Evolutionary conservation across 2,797 vertebrate genomes (phyloP).

Genomic region (Thamnophis elegans): DNA sequence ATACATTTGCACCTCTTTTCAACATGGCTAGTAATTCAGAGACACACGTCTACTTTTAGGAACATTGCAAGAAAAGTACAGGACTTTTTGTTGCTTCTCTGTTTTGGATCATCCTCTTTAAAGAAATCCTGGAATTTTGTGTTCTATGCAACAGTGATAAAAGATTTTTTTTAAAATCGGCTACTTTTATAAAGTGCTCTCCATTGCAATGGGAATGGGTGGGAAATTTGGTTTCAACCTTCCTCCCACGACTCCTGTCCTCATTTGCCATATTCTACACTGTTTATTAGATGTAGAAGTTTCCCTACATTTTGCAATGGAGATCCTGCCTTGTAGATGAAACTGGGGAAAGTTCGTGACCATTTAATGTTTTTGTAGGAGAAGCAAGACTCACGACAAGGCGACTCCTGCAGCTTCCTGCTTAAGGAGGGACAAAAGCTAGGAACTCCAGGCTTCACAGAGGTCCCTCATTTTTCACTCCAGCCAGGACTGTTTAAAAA

Average conservation of each 20-base stretch:
- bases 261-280: neutral
- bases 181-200: constrained; percentile 3
- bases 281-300: constrained; percentile 25
- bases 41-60: constrained; percentile 11
- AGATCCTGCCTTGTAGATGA: constrained; percentile 49
- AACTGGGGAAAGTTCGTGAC: constrained; percentile 68
- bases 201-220: neutral
- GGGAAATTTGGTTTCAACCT: neutral
- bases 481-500: constrained; percentile 62
- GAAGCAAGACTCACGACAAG: constrained; percentile 78
- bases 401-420: constrained; percentile 89
- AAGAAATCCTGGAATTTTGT: constrained; percentile 14
- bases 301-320: neutral
- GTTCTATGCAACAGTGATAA: neutral
- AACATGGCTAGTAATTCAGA: constrained; percentile 47
- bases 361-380: constrained; percentile 68
- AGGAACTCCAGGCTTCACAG: constrained; percentile 63
- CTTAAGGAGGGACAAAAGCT: constrained; percentile 84
- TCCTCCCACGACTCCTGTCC: neutral
- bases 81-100: constrained; percentile 39
- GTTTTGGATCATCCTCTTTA: constrained; percentile 44
- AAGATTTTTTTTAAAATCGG: neutral
- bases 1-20: constrained; percentile 38
- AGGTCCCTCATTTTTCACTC: constrained; percentile 71
- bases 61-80: constrained; percentile 49